These are phyloP conservation scores for Theristus sp. DNA, from an alignment of 2,888 invertebrate genomes.

Conservation along the genomic window DNA sequence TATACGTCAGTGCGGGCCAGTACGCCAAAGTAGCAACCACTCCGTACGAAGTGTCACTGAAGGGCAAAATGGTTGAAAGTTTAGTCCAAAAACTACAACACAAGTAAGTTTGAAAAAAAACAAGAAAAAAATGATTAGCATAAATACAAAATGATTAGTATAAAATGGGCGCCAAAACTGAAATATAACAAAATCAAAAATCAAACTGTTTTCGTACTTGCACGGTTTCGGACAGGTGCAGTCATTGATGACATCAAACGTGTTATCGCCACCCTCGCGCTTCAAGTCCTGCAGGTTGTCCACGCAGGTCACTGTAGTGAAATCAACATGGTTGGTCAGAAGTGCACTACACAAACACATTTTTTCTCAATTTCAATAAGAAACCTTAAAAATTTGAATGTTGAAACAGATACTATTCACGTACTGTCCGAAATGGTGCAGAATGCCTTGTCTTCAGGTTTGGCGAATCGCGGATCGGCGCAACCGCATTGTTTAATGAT, in stretches of 20 bases:
- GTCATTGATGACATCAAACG: neutral
- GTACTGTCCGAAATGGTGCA: neutral
- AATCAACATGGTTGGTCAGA: too few species aligned
- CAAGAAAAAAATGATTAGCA: too few species aligned
- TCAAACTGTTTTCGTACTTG: too few species aligned
- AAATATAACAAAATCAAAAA: too few species aligned
- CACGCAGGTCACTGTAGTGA: neutral
- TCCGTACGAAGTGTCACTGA: conserved; percentile 7
- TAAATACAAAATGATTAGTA: too few species aligned
- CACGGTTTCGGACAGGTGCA: conserved; percentile 8
- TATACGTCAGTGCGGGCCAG: conserved; percentile 2
- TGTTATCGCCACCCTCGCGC: neutral
- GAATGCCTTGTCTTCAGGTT: neutral
- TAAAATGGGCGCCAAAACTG: too few species aligned
- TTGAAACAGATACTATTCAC: too few species aligned
- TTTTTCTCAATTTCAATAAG: too few species aligned
- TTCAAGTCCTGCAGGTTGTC: neutral
- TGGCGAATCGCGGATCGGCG: conserved; percentile 4
- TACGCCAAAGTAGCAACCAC: conserved; percentile 5
- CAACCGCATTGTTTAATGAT: conserved; percentile 17
- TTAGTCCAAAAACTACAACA: neutral
- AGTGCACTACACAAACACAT: too few species aligned
- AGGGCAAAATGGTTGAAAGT: too few species aligned
- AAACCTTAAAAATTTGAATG: too few species aligned
- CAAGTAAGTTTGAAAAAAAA: too few species aligned